Percentiles rank a stretch among this genome's conserved stretches.
phyloP scores from a whole-genome alignment of 2,113 vertebrate genomes.

The Glaucomys volans region DNA sequence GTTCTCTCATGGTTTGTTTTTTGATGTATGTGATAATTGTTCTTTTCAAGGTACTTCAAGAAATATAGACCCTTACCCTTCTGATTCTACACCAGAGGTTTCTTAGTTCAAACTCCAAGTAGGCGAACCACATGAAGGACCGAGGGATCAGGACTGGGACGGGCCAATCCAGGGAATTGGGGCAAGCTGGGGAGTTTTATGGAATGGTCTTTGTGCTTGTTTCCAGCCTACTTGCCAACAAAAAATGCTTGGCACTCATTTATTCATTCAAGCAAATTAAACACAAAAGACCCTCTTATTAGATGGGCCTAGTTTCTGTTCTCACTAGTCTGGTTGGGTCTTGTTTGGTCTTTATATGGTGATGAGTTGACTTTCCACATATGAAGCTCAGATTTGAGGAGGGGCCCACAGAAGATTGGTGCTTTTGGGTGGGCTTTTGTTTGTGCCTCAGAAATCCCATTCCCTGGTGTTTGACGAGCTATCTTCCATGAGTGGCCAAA shows the following conservation, averaged over 20 bases:
- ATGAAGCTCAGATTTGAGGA: neutral
- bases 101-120: neutral
- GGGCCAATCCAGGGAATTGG: neutral
- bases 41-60: slow-evolving; percentile 62
- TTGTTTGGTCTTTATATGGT: neutral
- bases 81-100: neutral
- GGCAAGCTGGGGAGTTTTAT: neutral
- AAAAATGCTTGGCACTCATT: neutral
- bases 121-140: neutral
- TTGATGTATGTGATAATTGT: slow-evolving; percentile 56
- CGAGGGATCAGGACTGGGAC: neutral
- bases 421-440: neutral
- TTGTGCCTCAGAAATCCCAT: neutral
- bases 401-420: neutral
- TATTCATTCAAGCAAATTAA: no score
- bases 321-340: neutral
- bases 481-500: neutral
- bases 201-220: neutral
- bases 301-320: neutral
- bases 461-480: neutral
- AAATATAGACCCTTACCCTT: neutral
- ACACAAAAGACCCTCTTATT: rapidly evolving
- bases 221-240: neutral
- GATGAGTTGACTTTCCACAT: rapidly evolving
- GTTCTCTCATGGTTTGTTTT: slow-evolving; percentile 46